phyloP scores from a whole-genome alignment of 2,113 vertebrate genomes.

The Hippocampus zosterae region DNA sequence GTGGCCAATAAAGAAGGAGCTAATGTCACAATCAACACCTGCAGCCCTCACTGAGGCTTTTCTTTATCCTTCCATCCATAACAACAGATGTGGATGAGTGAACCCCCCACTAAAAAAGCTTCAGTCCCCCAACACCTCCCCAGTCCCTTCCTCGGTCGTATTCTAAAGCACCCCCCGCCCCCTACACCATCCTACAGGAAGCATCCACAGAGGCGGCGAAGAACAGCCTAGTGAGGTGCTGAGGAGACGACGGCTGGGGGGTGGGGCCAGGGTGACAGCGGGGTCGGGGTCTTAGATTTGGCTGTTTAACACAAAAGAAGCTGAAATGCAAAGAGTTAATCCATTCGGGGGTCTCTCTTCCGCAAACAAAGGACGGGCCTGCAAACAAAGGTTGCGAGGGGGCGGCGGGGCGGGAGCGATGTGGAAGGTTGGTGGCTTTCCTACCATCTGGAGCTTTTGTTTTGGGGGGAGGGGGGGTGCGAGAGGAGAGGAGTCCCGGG shows the following conservation, averaged over 20 bases:
- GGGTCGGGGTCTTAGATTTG: conserved; percentile 61
- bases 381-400: conserved; percentile 75
- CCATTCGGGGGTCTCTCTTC: conserved; percentile 71
- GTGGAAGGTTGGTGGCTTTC: conserved; percentile 67
- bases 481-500: conserved; percentile 2
- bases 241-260: conserved; percentile 31
- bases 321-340: conserved; percentile 79
- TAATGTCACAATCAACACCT: conserved; percentile 71
- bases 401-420: conserved; percentile 55
- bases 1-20: conserved; percentile 58
- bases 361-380: conserved; percentile 74
- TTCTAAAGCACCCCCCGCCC: conserved; percentile 22
- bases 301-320: conserved; percentile 76
- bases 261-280: conserved; percentile 25
- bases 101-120: conserved; percentile 49
- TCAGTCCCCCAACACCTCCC: conserved; percentile 26
- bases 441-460: conserved; percentile 80
- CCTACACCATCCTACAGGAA: conserved; percentile 59
- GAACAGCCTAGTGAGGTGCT: conserved; percentile 41
- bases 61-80: conserved; percentile 60
- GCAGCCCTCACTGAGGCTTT: conserved; percentile 61
- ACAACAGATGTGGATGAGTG: conserved; percentile 71
- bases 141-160: conserved; percentile 24
- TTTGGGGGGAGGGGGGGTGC: conserved; percentile 56
- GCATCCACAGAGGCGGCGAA: conserved; percentile 43